These are phyloP conservation scores for Meda fulgida DNA, from an alignment of 2,797 vertebrate genomes.

Conservation along the genomic window DNA sequence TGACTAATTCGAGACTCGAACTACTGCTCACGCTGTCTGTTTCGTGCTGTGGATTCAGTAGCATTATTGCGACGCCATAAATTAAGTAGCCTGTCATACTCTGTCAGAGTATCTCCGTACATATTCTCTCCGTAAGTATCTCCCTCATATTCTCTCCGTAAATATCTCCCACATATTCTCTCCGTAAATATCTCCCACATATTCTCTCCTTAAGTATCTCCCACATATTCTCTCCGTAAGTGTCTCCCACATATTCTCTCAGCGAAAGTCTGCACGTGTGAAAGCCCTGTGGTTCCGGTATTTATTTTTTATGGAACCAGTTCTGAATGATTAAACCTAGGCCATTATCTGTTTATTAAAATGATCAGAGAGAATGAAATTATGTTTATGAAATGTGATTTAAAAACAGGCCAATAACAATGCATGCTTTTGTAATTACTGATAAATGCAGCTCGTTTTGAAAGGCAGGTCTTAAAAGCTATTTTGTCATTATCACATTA, in stretches of 20 bases:
- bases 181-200: neutral
- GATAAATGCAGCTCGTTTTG: conserved; percentile 58
- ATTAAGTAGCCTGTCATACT: neutral
- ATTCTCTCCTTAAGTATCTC: neutral
- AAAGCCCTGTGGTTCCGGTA: neutral
- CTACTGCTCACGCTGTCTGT: neutral
- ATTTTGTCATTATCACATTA: conserved; percentile 72
- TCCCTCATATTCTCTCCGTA: too few relatives aligned
- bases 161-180: too few relatives aligned
- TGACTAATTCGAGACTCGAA: neutral
- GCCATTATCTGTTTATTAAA: conserved; percentile 23
- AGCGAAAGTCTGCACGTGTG: neutral
- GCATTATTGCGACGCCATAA: neutral
- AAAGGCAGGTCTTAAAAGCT: conserved; percentile 62
- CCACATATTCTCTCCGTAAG: neutral
- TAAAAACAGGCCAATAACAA: conserved; percentile 17
- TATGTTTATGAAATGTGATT: conserved; percentile 20
- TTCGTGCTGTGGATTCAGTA: neutral
- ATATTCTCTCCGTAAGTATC: neutral
- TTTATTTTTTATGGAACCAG: neutral
- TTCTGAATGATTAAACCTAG: neutral
- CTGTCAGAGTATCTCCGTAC: neutral
- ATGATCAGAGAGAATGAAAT: neutral
- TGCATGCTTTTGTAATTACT: conserved; percentile 57
- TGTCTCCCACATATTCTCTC: neutral